phyloP scores from a whole-genome alignment of 2,888 invertebrate genomes.

The Notodonta ziczac region DNA sequence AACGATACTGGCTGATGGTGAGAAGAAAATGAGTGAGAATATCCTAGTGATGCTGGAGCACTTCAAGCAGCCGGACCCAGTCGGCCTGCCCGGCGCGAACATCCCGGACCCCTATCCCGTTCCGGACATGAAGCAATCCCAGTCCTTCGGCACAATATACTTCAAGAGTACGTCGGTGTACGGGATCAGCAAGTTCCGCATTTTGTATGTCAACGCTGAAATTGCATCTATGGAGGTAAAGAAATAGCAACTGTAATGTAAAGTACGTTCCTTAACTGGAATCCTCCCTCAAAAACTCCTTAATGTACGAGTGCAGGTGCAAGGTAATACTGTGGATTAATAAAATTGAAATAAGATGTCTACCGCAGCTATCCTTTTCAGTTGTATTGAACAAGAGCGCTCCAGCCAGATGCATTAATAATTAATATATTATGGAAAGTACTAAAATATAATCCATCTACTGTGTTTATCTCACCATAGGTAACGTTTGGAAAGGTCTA shows the following conservation, averaged over 20 bases:
- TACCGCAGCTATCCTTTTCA: too few species aligned
- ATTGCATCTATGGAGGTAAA: slow-evolving; percentile 89
- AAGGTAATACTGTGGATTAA: too few species aligned
- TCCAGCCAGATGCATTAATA: too few species aligned
- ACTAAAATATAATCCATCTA: too few species aligned
- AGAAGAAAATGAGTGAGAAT: slow-evolving; percentile 89
- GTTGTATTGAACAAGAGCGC: too few species aligned
- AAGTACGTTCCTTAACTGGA: too few species aligned
- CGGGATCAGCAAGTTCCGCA: slow-evolving; percentile 91
- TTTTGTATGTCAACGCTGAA: slow-evolving; percentile 89
- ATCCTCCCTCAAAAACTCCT: too few species aligned
- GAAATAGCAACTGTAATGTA: not conserved
- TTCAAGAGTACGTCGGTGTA: slow-evolving; percentile 89
- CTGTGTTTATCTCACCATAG: too few species aligned
- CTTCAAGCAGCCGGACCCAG: slow-evolving; percentile 91
- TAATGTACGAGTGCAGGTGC: too few species aligned
- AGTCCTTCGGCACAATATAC: slow-evolving; percentile 88
- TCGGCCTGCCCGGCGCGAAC: slow-evolving; percentile 91
- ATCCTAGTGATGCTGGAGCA: slow-evolving; percentile 89
- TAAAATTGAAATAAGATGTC: too few species aligned
- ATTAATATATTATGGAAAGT: too few species aligned
- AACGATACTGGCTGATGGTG: slow-evolving; percentile 66
- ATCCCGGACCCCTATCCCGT: slow-evolving; percentile 93
- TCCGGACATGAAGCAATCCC: slow-evolving; percentile 89
- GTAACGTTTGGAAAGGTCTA: too few species aligned